Evolutionary conservation across 2,113 vertebrate species (phyloP).

Genomic region (Seriola rivoliana): DNA sequence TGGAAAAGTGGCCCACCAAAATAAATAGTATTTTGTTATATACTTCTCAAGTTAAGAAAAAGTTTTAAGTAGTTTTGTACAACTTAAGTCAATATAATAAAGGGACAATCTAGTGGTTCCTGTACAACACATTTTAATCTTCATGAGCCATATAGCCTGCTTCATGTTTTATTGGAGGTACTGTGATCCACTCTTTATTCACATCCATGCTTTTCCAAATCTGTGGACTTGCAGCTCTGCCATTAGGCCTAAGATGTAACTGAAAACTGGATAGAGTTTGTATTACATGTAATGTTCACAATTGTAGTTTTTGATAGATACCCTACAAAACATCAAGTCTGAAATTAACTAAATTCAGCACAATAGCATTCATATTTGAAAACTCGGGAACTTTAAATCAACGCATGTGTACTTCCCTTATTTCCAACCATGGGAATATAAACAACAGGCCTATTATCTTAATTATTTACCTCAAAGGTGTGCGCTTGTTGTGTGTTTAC

Average conservation of each 20-base stretch:
- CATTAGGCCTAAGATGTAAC: too few relatives aligned
- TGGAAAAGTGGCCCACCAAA: not conserved
- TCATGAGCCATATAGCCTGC: not conserved
- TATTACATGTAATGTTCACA: not conserved
- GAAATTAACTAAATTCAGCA: not conserved
- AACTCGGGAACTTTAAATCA: not conserved
- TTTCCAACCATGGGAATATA: not conserved
- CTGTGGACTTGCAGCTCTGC: too few relatives aligned
- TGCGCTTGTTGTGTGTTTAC: not conserved
- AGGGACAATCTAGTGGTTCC: not conserved
- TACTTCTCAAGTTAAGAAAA: too few relatives aligned
- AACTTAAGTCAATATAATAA: not conserved
- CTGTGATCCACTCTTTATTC: too few relatives aligned
- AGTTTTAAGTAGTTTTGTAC: not conserved
- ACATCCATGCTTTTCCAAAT: too few relatives aligned
- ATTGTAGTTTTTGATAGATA: not conserved
- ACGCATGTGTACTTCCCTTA: not conserved
- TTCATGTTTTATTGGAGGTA: not conserved
- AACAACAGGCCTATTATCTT: not conserved
- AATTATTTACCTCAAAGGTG: not conserved
- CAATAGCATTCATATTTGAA: not conserved
- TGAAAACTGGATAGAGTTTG: not conserved
- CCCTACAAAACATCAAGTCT: not conserved
- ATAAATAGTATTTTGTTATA: not conserved
- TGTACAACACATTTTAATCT: not conserved